Percentiles rank a stretch among this genome's conserved stretches.
Evolutionary conservation across 2,888 invertebrate genomes (phyloP).

Genomic region (Drosophila peninsularis): DNA sequence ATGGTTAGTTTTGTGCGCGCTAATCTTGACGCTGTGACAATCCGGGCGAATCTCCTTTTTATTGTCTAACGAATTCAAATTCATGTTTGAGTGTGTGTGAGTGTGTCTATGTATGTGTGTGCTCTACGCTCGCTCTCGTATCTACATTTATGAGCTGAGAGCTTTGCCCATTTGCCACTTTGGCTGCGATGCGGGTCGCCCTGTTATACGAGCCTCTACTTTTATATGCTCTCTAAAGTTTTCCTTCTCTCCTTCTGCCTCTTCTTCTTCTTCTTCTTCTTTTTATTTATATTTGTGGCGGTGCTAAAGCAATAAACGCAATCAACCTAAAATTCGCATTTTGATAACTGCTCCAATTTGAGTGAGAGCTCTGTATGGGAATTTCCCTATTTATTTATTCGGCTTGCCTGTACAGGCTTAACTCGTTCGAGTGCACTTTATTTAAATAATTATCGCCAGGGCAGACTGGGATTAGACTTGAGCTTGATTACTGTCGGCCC

Average conservation of each 20-base stretch:
- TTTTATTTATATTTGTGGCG: slow-evolving; percentile 7
- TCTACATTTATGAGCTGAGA: slow-evolving; percentile 16
- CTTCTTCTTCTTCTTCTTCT: background rate
- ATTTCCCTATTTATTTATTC: background rate
- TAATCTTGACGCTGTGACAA: slow-evolving; percentile 47
- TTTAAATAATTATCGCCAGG: slow-evolving; percentile 35
- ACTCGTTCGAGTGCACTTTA: slow-evolving; percentile 16
- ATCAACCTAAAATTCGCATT: slow-evolving; percentile 36
- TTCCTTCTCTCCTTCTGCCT: background rate
- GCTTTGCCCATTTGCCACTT: slow-evolving; percentile 19
- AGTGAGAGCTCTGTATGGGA: background rate
- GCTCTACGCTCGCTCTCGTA: background rate
- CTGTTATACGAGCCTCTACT: slow-evolving; percentile 21
- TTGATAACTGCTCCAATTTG: slow-evolving; percentile 25
- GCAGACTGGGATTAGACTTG: slow-evolving; percentile 23
- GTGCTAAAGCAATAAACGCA: slow-evolving; percentile 31
- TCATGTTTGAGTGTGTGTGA: slow-evolving; percentile 5
- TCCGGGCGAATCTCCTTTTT: slow-evolving; percentile 57
- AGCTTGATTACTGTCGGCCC: slow-evolving; percentile 44
- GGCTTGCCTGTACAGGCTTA: background rate
- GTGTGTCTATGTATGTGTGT: slow-evolving; percentile 4
- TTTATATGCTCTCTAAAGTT: slow-evolving; percentile 41
- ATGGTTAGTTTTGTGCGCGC: slow-evolving; percentile 27
- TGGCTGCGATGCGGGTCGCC: slow-evolving; percentile 47
- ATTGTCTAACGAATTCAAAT: slow-evolving; percentile 38